Evolutionary conservation across 2,888 invertebrate genomes (phyloP).

Genomic region (Nomada goodeniana): DNA sequence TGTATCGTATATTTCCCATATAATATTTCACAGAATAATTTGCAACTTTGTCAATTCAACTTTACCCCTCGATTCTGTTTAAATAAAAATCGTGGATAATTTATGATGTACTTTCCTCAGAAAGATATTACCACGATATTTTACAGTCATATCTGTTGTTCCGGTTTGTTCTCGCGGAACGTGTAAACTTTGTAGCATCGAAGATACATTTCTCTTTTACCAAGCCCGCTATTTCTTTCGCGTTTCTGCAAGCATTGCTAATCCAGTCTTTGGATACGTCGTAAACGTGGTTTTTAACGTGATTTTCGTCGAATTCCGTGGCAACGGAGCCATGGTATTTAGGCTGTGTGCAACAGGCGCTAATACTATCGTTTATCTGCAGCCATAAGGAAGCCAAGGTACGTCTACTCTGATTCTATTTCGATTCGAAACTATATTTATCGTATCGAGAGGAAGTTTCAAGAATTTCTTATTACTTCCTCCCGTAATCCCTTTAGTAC

Average conservation of each 20-base stretch:
- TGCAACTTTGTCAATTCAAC: too few species aligned
- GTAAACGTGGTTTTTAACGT: conserved; percentile 11
- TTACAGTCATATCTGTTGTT: neutral
- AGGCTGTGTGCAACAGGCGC: conserved; percentile 8
- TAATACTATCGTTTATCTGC: conserved; percentile 13
- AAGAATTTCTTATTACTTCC: too few species aligned
- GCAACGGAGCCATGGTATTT: conserved; percentile 8
- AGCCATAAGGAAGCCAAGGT: conserved; percentile 4
- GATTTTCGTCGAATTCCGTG: neutral
- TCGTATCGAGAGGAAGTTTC: neutral
- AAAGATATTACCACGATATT: neutral
- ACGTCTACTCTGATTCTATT: neutral
- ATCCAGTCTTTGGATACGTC: neutral
- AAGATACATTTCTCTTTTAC: neutral
- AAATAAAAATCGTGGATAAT: neutral
- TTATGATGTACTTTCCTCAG: neutral
- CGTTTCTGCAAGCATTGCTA: neutral
- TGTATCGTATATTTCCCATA: too few species aligned
- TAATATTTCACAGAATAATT: too few species aligned
- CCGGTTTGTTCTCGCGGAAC: neutral
- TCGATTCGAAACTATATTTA: neutral
- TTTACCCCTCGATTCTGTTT: neutral
- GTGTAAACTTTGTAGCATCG: neutral
- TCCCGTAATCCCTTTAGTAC: too few species aligned
- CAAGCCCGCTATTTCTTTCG: neutral